Percentiles rank a stretch among this genome's conserved stretches.
These are phyloP conservation scores for Lucilia sericata DNA, from an alignment of 1,140 invertebrate species.

Conservation along the genomic window DNA sequence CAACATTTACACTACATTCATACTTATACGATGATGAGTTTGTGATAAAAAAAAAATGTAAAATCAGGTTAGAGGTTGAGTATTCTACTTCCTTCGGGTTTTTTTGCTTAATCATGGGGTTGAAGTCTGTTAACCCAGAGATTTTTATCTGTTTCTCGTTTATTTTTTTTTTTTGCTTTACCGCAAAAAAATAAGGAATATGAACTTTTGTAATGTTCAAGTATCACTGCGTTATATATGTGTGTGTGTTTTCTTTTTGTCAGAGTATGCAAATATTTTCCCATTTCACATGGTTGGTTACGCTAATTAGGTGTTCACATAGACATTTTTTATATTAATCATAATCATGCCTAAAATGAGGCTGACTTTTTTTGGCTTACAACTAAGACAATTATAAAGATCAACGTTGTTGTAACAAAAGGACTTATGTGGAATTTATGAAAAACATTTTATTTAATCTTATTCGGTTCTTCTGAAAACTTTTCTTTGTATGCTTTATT, in stretches of 20 bases:
- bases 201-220: conserved; percentile 29
- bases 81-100: not conserved
- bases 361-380: no score
- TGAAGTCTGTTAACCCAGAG: conserved; percentile 35
- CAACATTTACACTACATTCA: not conserved
- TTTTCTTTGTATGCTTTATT: no score
- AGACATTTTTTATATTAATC: not conserved
- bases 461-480: no score
- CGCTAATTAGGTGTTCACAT: conserved; percentile 42
- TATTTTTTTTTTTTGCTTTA: not conserved
- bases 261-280: conserved; percentile 11
- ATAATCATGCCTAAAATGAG: not conserved
- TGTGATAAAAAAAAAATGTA: not conserved
- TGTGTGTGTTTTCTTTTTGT: not conserved
- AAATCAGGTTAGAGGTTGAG: conserved; percentile 6
- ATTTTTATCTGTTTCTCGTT: conserved; percentile 25
- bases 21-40: not conserved
- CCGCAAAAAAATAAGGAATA: not conserved
- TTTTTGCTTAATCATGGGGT: not conserved
- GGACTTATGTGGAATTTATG: no score
- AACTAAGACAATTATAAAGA: not conserved
- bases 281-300: conserved; percentile 35
- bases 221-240: not conserved
- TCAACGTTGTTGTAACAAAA: not conserved
- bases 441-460: no score